A percentile compares a stretch with the other conserved stretches of the same genome.
phyloP scores from a whole-genome alignment of 2,888 invertebrate species.

The Alviniconcha strummeri region DNA sequence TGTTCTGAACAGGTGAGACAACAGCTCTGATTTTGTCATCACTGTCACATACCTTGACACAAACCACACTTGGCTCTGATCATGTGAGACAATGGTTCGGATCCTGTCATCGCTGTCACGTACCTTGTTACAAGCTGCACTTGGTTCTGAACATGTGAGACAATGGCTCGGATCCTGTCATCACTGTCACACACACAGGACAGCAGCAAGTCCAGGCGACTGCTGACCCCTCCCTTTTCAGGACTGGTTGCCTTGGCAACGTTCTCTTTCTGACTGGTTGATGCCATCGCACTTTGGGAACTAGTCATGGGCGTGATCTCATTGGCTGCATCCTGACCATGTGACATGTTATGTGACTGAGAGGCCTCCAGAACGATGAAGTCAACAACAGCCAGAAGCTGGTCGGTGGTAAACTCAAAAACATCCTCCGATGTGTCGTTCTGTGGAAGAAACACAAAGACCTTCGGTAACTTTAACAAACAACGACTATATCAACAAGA shows the following conservation, averaged over 20 bases:
- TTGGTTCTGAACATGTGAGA: slow-evolving; percentile 51
- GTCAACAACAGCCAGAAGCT: slow-evolving; percentile 81
- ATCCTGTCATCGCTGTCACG: slow-evolving; percentile 54
- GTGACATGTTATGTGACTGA: slow-evolving; percentile 5
- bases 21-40: no score
- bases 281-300: not conserved
- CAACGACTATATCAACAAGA: no score
- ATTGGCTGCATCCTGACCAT: slow-evolving; percentile 31
- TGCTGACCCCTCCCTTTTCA: slow-evolving; percentile 35
- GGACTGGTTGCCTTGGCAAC: not conserved
- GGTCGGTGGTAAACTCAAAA: slow-evolving; percentile 80
- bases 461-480: no score
- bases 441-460: slow-evolving; percentile 43
- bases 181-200: slow-evolving; percentile 57
- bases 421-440: slow-evolving; percentile 87
- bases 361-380: slow-evolving; percentile 84
- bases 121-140: slow-evolving; percentile 21
- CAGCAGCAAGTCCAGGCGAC: slow-evolving; percentile 57
- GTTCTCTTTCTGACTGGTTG: not conserved
- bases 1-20: no score
- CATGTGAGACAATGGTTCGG: no score
- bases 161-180: slow-evolving; percentile 62
- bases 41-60: no score
- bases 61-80: no score
- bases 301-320: slow-evolving; percentile 34